Conservation (phyloP, 2,888 invertebrate genomes). For the Tenodera sinensis region DNA sequence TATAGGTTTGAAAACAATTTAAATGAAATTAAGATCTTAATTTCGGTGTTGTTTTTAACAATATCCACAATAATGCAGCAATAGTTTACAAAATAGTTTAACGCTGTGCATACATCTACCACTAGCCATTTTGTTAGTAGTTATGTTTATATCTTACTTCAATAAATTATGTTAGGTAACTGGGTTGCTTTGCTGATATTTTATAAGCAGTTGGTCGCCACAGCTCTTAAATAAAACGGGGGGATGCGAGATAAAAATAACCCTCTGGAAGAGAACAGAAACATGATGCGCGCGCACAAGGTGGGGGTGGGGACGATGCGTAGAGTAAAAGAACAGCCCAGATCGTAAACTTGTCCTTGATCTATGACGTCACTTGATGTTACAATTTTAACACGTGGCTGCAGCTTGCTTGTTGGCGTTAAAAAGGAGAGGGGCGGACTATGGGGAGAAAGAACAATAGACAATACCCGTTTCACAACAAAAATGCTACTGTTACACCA, state of each 20-base stretch:
- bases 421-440: background rate
- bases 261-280: background rate
- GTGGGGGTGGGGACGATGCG: too few relatives aligned
- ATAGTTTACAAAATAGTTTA: too few relatives aligned
- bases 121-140: too few relatives aligned
- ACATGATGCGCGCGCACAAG: background rate
- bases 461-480: too few relatives aligned
- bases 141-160: background rate
- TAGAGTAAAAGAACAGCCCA: background rate
- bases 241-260: background rate
- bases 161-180: background rate
- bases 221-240: background rate
- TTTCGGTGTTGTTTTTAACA: too few relatives aligned
- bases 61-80: too few relatives aligned
- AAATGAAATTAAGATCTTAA: too few relatives aligned
- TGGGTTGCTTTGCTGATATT: background rate
- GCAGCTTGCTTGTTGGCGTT: background rate
- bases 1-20: too few relatives aligned
- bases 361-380: conserved; percentile 10
- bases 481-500: too few relatives aligned
- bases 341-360: conserved; percentile 18
- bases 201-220: background rate
- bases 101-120: too few relatives aligned
- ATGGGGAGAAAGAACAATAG: too few relatives aligned
- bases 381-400: conserved; percentile 15